Conservation (phyloP, 2,113 vertebrate species). For the Lepisosteus osseus region DNA sequence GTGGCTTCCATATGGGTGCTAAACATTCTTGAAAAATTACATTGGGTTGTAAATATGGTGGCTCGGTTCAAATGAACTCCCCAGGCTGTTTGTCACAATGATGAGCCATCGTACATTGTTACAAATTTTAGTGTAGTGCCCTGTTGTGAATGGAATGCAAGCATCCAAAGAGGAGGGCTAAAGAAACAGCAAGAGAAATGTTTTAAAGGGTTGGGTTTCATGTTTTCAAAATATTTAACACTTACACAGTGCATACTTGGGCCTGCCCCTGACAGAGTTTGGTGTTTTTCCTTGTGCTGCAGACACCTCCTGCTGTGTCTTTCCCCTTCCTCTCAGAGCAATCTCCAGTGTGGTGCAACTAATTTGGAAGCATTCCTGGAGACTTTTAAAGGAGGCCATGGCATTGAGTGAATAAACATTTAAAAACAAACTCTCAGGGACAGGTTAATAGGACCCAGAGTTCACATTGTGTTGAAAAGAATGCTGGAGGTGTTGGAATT, state of each 20-base stretch:
- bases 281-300: slow-evolving; percentile 47
- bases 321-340: slow-evolving; percentile 43
- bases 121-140: slow-evolving; percentile 29
- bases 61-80: background rate
- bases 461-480: slow-evolving; percentile 25
- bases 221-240: slow-evolving; percentile 56
- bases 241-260: slow-evolving; percentile 53
- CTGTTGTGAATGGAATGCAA: slow-evolving; percentile 53
- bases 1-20: background rate
- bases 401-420: slow-evolving; percentile 33
- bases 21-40: slow-evolving; percentile 4
- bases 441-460: slow-evolving; percentile 48
- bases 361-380: slow-evolving; percentile 41
- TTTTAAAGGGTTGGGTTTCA: slow-evolving; percentile 54
- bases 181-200: slow-evolving; percentile 38
- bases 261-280: slow-evolving; percentile 43
- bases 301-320: slow-evolving; percentile 55
- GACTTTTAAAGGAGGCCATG: slow-evolving; percentile 46
- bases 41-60: slow-evolving; percentile 17
- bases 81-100: slow-evolving; percentile 41
- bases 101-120: slow-evolving; percentile 37
- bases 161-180: slow-evolving; percentile 24
- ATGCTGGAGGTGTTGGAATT: slow-evolving; percentile 27
- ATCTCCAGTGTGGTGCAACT: slow-evolving; percentile 49
- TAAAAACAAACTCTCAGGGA: slow-evolving; percentile 49